Percentiles rank a stretch among this genome's conserved stretches.
These are phyloP conservation scores for Sycophila sp. DNA, from an alignment of 1,140 invertebrate genomes.

Conservation along the genomic window DNA sequence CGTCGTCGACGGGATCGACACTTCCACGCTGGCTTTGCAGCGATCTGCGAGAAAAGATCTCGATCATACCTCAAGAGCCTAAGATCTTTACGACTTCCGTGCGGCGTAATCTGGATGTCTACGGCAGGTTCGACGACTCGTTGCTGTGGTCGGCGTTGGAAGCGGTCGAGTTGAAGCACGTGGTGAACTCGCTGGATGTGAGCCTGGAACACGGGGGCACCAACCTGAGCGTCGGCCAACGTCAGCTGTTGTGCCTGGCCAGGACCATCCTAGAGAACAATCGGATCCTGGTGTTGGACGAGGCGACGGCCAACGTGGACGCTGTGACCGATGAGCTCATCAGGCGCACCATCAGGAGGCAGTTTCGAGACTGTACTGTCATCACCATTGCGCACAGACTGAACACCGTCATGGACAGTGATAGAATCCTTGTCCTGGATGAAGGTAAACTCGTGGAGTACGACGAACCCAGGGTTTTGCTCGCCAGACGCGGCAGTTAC, in stretches of 20 bases:
- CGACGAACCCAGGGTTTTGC: background rate
- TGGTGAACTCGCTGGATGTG: slow-evolving; percentile 42
- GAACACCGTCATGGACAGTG: slow-evolving; percentile 68
- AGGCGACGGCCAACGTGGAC: slow-evolving; percentile 83
- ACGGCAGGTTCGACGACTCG: slow-evolving; percentile 69
- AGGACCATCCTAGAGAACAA: slow-evolving; percentile 74
- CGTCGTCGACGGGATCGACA: slow-evolving; percentile 76
- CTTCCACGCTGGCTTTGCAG: slow-evolving; percentile 72
- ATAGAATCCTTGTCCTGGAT: slow-evolving; percentile 74
- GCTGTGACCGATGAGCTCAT: slow-evolving; percentile 66
- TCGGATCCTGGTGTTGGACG: slow-evolving; percentile 77
- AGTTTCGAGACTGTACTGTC: slow-evolving; percentile 68
- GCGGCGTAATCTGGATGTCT: slow-evolving; percentile 72
- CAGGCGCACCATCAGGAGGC: slow-evolving; percentile 63
- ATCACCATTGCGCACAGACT: slow-evolving; percentile 74
- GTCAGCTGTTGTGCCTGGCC: slow-evolving; percentile 77
- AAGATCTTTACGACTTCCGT: slow-evolving; percentile 74
- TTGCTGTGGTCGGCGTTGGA: slow-evolving; percentile 76
- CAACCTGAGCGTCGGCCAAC: slow-evolving; percentile 76
- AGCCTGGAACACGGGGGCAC: slow-evolving; percentile 68
- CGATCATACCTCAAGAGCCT: slow-evolving; percentile 79
- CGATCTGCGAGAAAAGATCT: slow-evolving; percentile 76
- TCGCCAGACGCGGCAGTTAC: background rate
- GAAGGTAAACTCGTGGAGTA: slow-evolving; percentile 53
- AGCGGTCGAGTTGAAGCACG: slow-evolving; percentile 70